Conservation (phyloP, 2,113 vertebrate species). For the Limnothrissa miodon region DNA sequence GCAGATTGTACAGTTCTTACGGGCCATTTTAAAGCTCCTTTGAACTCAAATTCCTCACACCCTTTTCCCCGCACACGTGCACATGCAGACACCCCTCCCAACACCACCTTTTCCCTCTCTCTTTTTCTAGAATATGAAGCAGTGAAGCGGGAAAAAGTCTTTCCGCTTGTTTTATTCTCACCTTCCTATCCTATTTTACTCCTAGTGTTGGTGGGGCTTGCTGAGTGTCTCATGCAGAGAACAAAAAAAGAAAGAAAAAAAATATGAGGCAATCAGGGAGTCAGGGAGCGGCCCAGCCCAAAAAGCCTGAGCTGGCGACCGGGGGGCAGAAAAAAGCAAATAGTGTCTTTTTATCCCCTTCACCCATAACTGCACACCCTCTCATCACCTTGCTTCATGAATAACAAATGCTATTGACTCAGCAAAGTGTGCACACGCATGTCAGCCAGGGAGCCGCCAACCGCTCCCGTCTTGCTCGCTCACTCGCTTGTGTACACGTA, state of each 20-base stretch:
- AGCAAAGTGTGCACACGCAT: slow-evolving; percentile 40
- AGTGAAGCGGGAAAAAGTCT: not conserved
- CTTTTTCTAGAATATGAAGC: not conserved
- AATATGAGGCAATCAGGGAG: not conserved
- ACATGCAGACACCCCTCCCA: no score
- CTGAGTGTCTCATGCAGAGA: not conserved
- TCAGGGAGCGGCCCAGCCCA: not conserved
- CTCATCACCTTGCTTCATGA: slow-evolving; percentile 30
- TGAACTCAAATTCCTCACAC: not conserved
- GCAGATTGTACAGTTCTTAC: not conserved
- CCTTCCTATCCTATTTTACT: not conserved
- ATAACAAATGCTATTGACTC: slow-evolving; percentile 48
- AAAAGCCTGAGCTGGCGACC: not conserved
- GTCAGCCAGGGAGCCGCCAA: slow-evolving; percentile 19
- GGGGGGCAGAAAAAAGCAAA: not conserved
- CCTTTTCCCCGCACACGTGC: no score
- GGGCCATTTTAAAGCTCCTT: not conserved
- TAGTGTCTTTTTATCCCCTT: not conserved
- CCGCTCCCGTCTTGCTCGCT: not conserved
- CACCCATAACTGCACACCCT: slow-evolving; percentile 24
- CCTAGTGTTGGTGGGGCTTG: not conserved
- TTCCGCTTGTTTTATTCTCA: not conserved
- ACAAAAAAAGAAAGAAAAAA: not conserved
- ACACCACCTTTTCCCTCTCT: not conserved
- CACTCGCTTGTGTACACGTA: not conserved